Conservation (phyloP, 2,888 invertebrate genomes). For the Subacronicta megacephala region DNA sequence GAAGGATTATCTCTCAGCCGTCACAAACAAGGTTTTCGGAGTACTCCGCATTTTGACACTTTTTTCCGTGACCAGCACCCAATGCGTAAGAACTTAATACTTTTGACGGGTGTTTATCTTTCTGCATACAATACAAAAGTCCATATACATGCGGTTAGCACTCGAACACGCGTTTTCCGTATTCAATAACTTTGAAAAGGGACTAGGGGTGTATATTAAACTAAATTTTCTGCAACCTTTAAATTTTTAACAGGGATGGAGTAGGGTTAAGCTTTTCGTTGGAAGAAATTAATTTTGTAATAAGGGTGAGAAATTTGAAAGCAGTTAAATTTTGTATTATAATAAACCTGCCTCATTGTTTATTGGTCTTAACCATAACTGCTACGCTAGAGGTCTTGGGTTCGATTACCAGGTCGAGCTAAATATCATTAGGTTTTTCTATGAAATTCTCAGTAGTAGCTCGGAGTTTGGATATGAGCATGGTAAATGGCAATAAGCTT, state of each 20-base stretch:
- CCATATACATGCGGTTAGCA: constrained; percentile 20
- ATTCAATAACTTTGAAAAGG: constrained; percentile 47
- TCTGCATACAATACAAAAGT: constrained; percentile 27
- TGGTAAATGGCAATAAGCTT: too few species aligned
- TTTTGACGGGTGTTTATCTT: constrained; percentile 40
- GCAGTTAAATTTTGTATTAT: constrained; percentile 20
- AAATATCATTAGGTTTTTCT: too few species aligned
- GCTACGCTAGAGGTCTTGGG: too few species aligned
- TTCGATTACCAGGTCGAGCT: too few species aligned
- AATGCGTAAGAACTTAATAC: constrained; percentile 21
- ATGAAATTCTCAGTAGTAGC: too few species aligned
- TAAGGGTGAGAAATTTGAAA: constrained; percentile 7
- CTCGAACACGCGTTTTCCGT: constrained; percentile 43
- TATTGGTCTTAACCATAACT: too few species aligned
- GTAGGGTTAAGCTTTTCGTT: constrained; percentile 16
- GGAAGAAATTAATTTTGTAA: constrained; percentile 31
- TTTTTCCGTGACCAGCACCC: constrained; percentile 13
- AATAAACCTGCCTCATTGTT: too few species aligned
- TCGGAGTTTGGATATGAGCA: too few species aligned
- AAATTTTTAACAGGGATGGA: constrained; percentile 35
- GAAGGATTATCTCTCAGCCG: constrained; percentile 26
- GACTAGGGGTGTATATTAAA: constrained; percentile 14
- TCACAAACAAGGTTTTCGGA: constrained; percentile 19
- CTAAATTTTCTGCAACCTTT: constrained; percentile 44
- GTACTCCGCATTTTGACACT: constrained; percentile 16